These are phyloP conservation scores for Mythimna pallens DNA, from an alignment of 2,888 invertebrate species.

Conservation along the genomic window DNA sequence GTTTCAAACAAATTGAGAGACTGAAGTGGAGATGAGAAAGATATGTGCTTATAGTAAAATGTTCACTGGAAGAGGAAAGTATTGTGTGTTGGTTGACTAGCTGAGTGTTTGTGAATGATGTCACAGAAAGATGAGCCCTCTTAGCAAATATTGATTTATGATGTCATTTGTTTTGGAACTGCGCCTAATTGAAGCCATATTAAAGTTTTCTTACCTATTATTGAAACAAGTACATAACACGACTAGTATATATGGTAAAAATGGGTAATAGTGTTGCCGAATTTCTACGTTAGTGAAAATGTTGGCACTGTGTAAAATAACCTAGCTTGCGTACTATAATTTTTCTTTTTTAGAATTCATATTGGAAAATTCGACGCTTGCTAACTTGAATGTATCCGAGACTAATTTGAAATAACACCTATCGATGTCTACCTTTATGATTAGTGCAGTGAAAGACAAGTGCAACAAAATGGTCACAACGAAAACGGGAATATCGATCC, in stretches of 20 bases:
- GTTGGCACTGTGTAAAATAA: background rate
- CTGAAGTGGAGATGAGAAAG: constrained; percentile 31
- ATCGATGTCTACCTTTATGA: background rate
- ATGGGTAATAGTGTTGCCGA: background rate
- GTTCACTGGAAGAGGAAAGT: constrained; percentile 21
- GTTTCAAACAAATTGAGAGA: constrained; percentile 43
- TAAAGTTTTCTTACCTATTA: background rate
- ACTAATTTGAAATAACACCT: constrained; percentile 3
- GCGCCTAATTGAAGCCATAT: constrained; percentile 19
- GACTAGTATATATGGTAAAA: background rate
- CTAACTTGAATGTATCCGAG: background rate
- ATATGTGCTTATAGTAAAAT: background rate
- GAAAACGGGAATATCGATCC: constrained; percentile 37
- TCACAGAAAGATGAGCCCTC: constrained; percentile 40
- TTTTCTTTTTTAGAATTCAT: background rate
- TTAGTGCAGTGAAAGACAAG: constrained; percentile 2
- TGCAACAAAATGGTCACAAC: constrained; percentile 28
- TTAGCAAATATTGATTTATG: constrained; percentile 12
- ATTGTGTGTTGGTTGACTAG: constrained; percentile 5
- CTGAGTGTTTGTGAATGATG: constrained; percentile 42
- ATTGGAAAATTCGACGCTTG: background rate
- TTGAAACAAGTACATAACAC: background rate
- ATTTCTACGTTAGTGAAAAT: background rate
- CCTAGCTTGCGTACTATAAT: background rate
- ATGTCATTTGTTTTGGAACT: constrained; percentile 4